Evolutionary conservation across 2,888 invertebrate species (phyloP).

Genomic region (Bellardia pandia): DNA sequence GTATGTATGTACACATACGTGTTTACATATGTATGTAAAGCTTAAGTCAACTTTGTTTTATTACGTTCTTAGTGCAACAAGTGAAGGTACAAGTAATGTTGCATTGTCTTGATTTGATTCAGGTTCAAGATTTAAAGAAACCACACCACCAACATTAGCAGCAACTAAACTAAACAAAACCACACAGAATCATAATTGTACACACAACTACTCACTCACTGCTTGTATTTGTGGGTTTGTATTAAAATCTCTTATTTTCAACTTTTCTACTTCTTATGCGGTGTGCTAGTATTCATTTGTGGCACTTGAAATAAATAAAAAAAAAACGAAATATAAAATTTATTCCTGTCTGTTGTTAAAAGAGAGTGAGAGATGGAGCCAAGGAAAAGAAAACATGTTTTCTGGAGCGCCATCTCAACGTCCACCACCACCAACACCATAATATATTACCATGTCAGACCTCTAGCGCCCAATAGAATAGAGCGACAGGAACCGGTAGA

Average conservation of each 20-base stretch:
- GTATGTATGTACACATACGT: too few relatives aligned
- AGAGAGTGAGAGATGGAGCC: slow-evolving; percentile 22
- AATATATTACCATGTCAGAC: not conserved
- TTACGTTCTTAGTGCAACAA: slow-evolving; percentile 11
- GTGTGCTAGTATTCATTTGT: not conserved
- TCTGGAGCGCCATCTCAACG: slow-evolving; percentile 56
- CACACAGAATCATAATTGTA: slow-evolving; percentile 49
- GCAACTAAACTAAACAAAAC: slow-evolving; percentile 35
- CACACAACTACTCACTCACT: slow-evolving; percentile 21
- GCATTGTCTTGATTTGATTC: slow-evolving; percentile 52
- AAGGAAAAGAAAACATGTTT: slow-evolving; percentile 73
- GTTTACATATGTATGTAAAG: not conserved
- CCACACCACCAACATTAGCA: slow-evolving; percentile 18
- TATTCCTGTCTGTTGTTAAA: slow-evolving; percentile 45
- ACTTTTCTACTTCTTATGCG: slow-evolving; percentile 10
- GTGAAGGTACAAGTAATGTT: not conserved
- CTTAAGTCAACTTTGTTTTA: too few relatives aligned
- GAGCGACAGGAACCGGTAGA: slow-evolving; percentile 79
- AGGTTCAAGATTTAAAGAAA: slow-evolving; percentile 41
- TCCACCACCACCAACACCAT: slow-evolving; percentile 42
- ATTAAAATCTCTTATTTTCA: slow-evolving; percentile 25
- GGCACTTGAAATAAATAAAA: slow-evolving; percentile 40
- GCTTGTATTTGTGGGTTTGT: slow-evolving; percentile 11
- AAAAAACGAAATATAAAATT: slow-evolving; percentile 40
- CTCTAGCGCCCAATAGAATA: slow-evolving; percentile 46